phyloP scores from a whole-genome alignment of 2,113 vertebrate genomes.

The Strigops habroptila region DNA sequence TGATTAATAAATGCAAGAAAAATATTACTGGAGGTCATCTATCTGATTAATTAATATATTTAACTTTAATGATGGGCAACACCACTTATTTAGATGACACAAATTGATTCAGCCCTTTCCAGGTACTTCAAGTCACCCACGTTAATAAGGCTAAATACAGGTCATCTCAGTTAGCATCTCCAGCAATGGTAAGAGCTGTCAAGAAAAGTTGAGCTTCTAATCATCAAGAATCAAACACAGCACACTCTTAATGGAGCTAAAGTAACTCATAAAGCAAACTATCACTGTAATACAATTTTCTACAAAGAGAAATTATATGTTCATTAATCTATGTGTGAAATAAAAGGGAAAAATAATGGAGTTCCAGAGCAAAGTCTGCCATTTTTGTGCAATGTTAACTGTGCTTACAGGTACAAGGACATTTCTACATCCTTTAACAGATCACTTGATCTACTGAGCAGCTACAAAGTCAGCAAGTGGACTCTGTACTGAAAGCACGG shows the following conservation, averaged over 20 bases:
- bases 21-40: neutral
- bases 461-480: neutral
- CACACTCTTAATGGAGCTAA: neutral
- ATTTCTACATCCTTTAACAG: neutral
- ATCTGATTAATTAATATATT: neutral
- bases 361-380: neutral
- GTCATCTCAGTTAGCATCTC: conserved; percentile 1
- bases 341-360: neutral
- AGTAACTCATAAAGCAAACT: neutral
- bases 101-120: neutral
- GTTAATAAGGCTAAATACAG: neutral
- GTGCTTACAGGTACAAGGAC: neutral
- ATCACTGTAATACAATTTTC: neutral
- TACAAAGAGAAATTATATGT: neutral
- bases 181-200: neutral
- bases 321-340: neutral
- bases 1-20: neutral
- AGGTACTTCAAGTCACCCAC: neutral
- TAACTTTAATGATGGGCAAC: neutral
- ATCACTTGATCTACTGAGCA: neutral
- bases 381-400: neutral
- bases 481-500: neutral
- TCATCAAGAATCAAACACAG: neutral
- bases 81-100: neutral
- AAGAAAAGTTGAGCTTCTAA: neutral